Evolutionary conservation across 2,797 vertebrate species (phyloP), one percentile per base, ranked within the genome.

Genomic region (Rhinophrynus dorsalis): DNA sequence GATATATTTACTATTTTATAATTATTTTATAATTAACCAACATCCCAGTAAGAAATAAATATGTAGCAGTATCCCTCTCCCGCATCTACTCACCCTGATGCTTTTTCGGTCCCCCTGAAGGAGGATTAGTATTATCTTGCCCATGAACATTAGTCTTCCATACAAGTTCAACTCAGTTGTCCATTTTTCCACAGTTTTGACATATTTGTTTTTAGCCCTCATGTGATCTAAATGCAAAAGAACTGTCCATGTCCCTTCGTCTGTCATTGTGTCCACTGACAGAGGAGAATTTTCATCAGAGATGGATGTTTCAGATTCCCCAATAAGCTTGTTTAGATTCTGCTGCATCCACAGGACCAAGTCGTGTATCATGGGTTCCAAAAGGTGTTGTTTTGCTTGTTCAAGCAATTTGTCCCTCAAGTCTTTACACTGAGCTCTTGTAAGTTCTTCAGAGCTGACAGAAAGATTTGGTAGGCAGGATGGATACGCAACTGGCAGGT

Each of bases 141-240:
- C 90, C 80, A 90, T 57, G 77, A 95, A 87, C 74, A 92, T 88
- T 80, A 95, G 76, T 81, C 83, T 90, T 80, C 90, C 92, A 38
- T 81, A 81, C 75, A 95, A 88, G 60, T 82, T 86, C 76, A 94
- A 83, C 70, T 90, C 78, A 27, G 82, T 79, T 59, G 83, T 85
- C 93, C 93, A 95, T 78, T 85, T 90, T 84, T 90, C 83, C 81
- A 95, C 77, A 13, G 84, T 87, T 75, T 74, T 85, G 51, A 91
- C 10, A 8, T 94, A 95, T 77, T 85, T 92, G 38, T 74, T 80
- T 75, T 77, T 89, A 1, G 91, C 90, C 76, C 93, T 86, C 85
- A 95, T 95, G 79, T 95, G 94, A 78, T 95, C 92, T 78, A 95
- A 80, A 77, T 76, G 85, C 78, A 95, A 75, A 60, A 94, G 88